Percentiles rank a stretch among this genome's conserved stretches.
Evolutionary conservation across 2,888 invertebrate species (phyloP).

Genomic region (Clitarchus hookeri): DNA sequence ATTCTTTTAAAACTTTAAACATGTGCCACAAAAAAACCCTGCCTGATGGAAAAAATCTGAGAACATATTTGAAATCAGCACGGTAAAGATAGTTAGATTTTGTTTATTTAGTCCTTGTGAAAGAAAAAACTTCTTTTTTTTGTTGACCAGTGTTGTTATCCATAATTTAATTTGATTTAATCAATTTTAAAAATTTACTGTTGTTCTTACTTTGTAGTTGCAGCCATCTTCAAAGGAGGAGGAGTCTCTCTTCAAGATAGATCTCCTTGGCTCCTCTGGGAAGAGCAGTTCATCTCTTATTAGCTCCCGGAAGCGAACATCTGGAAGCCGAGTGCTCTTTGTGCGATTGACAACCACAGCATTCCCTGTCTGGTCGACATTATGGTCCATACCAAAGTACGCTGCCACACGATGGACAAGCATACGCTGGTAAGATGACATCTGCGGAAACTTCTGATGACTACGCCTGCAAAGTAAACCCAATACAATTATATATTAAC

Average conservation of each 20-base stretch:
- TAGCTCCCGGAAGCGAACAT: constrained; percentile 72
- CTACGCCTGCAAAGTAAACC: constrained; percentile 57
- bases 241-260: constrained; percentile 82
- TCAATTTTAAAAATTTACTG: too few relatives aligned
- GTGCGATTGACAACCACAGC: constrained; percentile 84
- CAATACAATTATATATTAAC: too few relatives aligned
- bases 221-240: constrained; percentile 73
- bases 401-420: constrained; percentile 92
- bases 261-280: constrained; percentile 71
- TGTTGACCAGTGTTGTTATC: too few relatives aligned
- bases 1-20: too few relatives aligned
- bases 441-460: constrained; percentile 84
- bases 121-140: too few relatives aligned
- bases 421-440: constrained; percentile 97
- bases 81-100: too few relatives aligned
- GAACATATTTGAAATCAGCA: too few relatives aligned
- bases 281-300: constrained; percentile 67
- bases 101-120: too few relatives aligned
- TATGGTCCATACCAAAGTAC: constrained; percentile 93
- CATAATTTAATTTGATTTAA: too few relatives aligned
- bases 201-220: constrained; percentile 47
- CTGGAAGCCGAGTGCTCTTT: constrained; percentile 68
- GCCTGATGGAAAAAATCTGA: too few relatives aligned
- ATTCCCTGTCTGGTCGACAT: constrained; percentile 82
- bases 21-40: too few relatives aligned